Conservation (phyloP, 2,797 vertebrate species). For the Macropus fuliginosus region DNA sequence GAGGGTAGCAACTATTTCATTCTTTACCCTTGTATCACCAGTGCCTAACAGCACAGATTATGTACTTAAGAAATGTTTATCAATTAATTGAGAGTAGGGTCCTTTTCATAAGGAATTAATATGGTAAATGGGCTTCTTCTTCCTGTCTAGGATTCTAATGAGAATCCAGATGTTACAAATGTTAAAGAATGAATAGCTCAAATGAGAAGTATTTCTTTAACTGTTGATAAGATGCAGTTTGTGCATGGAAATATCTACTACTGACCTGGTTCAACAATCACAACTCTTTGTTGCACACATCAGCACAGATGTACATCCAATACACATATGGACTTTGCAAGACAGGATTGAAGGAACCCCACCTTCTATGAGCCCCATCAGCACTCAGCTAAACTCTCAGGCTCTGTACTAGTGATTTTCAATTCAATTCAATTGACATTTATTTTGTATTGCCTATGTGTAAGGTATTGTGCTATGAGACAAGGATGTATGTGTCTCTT, state of each 20-base stretch:
- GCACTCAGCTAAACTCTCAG: too few species aligned
- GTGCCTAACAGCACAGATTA: background rate
- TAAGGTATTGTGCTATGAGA: background rate
- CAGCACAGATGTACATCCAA: background rate
- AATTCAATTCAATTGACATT: background rate
- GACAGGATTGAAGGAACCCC: too few species aligned
- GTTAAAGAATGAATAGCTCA: slow-evolving; percentile 10
- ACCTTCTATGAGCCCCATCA: too few species aligned
- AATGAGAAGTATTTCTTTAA: slow-evolving; percentile 30
- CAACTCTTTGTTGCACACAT: background rate
- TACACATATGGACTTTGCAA: background rate
- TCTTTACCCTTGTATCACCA: background rate
- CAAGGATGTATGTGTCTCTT: background rate
- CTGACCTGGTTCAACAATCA: background rate
- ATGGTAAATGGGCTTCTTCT: background rate
- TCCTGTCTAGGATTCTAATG: background rate
- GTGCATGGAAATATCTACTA: slow-evolving; percentile 3
- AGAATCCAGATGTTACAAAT: background rate
- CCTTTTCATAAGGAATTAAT: background rate
- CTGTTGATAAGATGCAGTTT: slow-evolving; percentile 16
- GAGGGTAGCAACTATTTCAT: too few species aligned
- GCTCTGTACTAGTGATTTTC: background rate
- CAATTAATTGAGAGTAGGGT: background rate
- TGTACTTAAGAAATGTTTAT: background rate
- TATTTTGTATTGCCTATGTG: background rate